phyloP scores from a whole-genome alignment of 2,113 vertebrate species.

The Orthonyx spaldingii region DNA sequence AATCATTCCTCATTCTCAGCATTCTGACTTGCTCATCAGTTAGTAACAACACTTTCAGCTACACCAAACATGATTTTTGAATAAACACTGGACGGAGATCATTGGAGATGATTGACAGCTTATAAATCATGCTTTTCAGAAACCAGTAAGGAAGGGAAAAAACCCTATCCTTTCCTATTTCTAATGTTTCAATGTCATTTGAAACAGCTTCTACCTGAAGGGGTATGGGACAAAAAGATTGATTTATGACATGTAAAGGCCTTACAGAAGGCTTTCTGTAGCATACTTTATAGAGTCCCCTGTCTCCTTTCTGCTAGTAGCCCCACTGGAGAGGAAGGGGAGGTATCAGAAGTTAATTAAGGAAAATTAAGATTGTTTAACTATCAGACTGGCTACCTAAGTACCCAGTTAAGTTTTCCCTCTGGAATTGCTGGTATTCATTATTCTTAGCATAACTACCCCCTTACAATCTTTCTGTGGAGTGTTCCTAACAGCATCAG shows the following conservation, averaged over 20 bases:
- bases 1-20: conserved; percentile 66
- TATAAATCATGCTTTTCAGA: conserved; percentile 17
- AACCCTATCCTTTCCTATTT: neutral
- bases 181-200: conserved; percentile 26
- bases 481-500: neutral
- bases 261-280: neutral
- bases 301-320: neutral
- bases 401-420: neutral
- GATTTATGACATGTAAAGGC: neutral
- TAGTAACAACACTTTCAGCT: conserved; percentile 58
- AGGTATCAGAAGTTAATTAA: neutral
- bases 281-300: neutral
- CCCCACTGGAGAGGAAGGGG: neutral
- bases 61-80: conserved; percentile 61
- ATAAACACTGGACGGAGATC: conserved; percentile 59
- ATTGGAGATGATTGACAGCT: conserved; percentile 60
- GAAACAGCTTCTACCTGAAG: neutral
- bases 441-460: neutral
- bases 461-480: neutral
- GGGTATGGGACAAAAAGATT: neutral
- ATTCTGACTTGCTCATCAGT: conserved; percentile 65
- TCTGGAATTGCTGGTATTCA: neutral
- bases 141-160: neutral
- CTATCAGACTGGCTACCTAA: neutral
- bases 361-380: neutral